Conservation (phyloP, 1,140 invertebrate species). For the Zeugodacus cucurbitae region DNA sequence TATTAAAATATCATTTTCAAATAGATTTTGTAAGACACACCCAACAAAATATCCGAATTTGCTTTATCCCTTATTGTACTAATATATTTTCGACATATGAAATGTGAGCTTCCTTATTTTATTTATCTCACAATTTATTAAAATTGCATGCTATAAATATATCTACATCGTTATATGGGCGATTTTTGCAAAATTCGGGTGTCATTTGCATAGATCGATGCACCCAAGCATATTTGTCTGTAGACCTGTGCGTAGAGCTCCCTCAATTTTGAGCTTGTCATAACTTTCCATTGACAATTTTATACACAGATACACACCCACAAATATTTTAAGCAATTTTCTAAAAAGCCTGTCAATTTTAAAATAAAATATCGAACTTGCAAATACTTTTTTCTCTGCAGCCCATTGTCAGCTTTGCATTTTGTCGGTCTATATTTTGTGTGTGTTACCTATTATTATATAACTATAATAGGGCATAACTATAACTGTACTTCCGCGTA, state of each 20-base stretch:
- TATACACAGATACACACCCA: neutral
- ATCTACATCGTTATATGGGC: no score
- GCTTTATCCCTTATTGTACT: no score
- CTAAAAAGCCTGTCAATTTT: slow-evolving; percentile 33
- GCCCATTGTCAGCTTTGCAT: neutral
- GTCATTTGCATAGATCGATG: neutral
- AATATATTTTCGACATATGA: no score
- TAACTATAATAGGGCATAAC: no score
- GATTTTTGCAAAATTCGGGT: neutral
- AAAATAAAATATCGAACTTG: neutral
- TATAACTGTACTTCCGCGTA: no score
- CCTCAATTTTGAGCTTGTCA: neutral
- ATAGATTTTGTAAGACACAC: no score
- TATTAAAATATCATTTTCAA: no score
- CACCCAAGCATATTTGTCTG: neutral
- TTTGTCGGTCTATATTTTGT: neutral
- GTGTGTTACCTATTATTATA: no score
- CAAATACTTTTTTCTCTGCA: neutral
- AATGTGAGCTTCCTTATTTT: no score
- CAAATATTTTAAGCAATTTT: neutral
- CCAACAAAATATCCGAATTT: no score
- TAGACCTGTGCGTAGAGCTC: neutral
- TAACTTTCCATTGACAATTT: neutral
- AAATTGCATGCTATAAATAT: no score
- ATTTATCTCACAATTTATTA: no score